phyloP scores from a whole-genome alignment of 2,113 vertebrate species.

The Ellobius talpinus region DNA sequence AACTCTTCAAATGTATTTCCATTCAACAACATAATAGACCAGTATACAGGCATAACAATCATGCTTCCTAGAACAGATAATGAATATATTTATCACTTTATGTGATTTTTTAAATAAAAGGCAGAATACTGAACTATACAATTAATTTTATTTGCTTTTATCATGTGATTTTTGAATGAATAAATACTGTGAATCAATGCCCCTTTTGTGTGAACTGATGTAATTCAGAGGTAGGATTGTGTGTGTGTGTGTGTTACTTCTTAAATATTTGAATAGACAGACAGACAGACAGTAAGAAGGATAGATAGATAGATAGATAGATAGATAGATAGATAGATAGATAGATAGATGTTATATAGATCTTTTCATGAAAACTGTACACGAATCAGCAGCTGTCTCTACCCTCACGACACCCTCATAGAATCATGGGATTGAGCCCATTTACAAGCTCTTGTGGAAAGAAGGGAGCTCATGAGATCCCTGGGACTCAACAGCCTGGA shows the following conservation, averaged over 20 bases:
- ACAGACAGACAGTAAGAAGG: no score
- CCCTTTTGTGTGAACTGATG: background rate
- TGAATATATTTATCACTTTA: background rate
- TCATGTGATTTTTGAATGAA: background rate
- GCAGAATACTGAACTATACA: background rate
- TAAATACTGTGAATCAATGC: background rate
- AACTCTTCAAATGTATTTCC: background rate
- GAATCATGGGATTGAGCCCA: background rate
- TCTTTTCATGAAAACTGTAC: background rate
- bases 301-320: no score
- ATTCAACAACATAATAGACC: background rate
- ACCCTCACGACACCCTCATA: background rate
- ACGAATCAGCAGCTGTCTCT: background rate
- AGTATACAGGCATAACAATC: background rate
- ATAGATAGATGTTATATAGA: background rate
- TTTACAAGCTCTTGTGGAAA: background rate
- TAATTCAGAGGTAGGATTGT: background rate
- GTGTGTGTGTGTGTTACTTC: slow-evolving; percentile 12
- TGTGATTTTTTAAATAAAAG: slow-evolving; percentile 48
- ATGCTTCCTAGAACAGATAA: background rate
- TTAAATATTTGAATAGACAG: background rate
- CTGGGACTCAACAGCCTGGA: background rate
- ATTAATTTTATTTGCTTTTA: slow-evolving; percentile 7
- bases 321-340: no score
- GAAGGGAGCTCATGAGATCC: background rate